Conservation (phyloP, 2,888 invertebrate genomes). For the Napeogenes sylphis region DNA sequence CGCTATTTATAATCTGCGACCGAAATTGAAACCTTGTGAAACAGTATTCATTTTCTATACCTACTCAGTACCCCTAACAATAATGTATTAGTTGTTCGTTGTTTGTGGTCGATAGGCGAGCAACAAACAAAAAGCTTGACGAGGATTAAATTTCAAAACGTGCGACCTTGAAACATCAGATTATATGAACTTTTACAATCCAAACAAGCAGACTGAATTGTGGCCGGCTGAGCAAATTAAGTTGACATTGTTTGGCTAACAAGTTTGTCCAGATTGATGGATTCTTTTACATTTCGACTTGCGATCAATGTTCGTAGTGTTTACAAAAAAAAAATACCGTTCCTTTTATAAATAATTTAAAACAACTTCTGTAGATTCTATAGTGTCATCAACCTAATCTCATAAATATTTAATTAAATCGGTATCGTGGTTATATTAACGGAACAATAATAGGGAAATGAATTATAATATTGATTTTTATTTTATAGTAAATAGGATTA, state of each 20-base stretch:
- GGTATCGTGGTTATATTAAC: no score
- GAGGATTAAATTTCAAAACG: constrained; percentile 61
- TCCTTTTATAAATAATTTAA: no score
- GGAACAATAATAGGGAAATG: no score
- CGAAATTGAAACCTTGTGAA: constrained; percentile 6
- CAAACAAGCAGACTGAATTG: constrained; percentile 46
- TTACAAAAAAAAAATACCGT: no score
- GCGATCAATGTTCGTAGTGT: constrained; percentile 19
- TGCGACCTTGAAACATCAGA: constrained; percentile 61
- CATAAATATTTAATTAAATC: no score
- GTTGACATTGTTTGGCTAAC: constrained; percentile 50
- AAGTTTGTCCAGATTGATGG: constrained; percentile 42
- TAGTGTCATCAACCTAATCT: no score
- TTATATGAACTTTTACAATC: constrained; percentile 67
- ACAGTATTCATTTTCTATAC: constrained; percentile 15
- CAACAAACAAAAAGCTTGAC: constrained; percentile 47
- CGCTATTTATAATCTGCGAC: no score
- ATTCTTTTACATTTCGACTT: constrained; percentile 8
- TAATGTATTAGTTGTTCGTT: constrained; percentile 23
- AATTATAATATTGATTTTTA: no score
- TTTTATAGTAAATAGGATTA: no score
- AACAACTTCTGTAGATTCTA: no score
- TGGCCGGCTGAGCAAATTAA: constrained; percentile 50
- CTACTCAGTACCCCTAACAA: constrained; percentile 9
- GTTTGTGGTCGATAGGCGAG: constrained; percentile 29